Evolutionary conservation across 92 coral and sea anemone genomes (phyloP).

Genomic region (Anthopleura xanthogrammica): DNA sequence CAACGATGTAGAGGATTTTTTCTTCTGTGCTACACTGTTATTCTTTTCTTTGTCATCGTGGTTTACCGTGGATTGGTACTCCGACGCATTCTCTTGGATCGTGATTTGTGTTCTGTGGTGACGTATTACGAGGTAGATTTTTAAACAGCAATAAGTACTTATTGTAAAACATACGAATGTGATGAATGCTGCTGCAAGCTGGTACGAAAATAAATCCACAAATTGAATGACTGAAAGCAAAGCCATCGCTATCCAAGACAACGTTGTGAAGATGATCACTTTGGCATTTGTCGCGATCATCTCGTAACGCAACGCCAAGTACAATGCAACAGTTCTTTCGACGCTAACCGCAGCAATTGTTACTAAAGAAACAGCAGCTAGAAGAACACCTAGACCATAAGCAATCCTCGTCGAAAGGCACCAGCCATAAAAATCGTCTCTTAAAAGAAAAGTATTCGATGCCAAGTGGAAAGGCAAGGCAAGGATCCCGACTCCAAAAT

Average conservation of each 20-base stretch:
- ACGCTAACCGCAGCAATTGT: conserved; percentile 36
- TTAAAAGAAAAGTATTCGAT: conserved; percentile 11
- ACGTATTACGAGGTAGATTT: conserved; percentile 29
- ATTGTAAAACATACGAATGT: conserved; percentile 18
- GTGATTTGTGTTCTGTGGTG: conserved; percentile 41
- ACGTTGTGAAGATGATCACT: conserved; percentile 9
- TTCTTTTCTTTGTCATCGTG: background rate
- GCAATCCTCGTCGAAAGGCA: conserved; percentile 30
- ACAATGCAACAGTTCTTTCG: conserved; percentile 29
- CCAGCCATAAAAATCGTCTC: conserved; percentile 6
- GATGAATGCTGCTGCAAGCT: conserved; percentile 22
- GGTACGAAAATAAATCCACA: conserved; percentile 8
- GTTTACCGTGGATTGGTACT: conserved; percentile 1
- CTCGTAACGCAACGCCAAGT: conserved; percentile 37
- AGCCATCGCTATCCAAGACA: conserved; percentile 29
- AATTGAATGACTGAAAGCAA: conserved; percentile 26
- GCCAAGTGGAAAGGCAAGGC: conserved; percentile 39
- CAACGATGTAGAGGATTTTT: conserved; percentile 23
- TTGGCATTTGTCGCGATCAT: conserved; percentile 28
- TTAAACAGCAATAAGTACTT: conserved; percentile 25
- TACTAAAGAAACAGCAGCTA: conserved; percentile 32
- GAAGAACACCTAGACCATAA: conserved; percentile 31
- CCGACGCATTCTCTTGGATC: conserved; percentile 27
- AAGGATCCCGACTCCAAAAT: conserved; percentile 33
- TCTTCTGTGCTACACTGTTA: background rate